phyloP scores from a whole-genome alignment of 2,113 vertebrate species.

The Mellivora capensis region DNA sequence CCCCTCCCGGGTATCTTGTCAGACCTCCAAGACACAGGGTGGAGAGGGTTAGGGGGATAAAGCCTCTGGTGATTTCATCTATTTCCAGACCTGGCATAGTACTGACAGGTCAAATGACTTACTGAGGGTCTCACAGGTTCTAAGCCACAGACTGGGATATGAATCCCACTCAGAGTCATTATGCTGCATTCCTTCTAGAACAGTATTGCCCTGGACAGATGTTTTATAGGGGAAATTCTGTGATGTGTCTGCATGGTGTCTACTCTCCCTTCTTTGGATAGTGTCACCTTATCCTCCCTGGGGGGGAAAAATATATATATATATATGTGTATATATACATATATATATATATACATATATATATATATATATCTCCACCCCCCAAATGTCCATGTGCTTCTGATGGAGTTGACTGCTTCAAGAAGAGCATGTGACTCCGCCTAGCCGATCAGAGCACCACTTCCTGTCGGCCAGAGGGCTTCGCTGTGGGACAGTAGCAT shows the following conservation, averaged over 20 bases:
- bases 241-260: fast-evolving
- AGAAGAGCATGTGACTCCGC: neutral
- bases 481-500: neutral
- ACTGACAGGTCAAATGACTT: neutral
- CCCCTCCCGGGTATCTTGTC: fast-evolving
- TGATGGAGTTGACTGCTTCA: neutral
- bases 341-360: too few relatives aligned
- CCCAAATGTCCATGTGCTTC: neutral
- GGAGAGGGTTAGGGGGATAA: neutral
- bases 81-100: neutral
- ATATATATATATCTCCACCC: neutral
- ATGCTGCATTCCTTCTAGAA: neutral
- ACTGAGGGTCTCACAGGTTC: too few relatives aligned
- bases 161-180: neutral
- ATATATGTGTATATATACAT: too few relatives aligned
- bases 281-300: neutral
- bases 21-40: fast-evolving
- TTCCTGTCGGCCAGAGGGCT: fast-evolving
- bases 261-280: neutral
- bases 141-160: neutral
- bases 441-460: neutral
- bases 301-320: too few relatives aligned
- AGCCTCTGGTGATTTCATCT: fast-evolving
- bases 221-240: neutral
- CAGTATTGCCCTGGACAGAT: fast-evolving